A percentile compares a stretch with the other conserved stretches of the same genome.
phyloP scores from a whole-genome alignment of 2,888 invertebrate genomes.

The Eilema griseolum region DNA sequence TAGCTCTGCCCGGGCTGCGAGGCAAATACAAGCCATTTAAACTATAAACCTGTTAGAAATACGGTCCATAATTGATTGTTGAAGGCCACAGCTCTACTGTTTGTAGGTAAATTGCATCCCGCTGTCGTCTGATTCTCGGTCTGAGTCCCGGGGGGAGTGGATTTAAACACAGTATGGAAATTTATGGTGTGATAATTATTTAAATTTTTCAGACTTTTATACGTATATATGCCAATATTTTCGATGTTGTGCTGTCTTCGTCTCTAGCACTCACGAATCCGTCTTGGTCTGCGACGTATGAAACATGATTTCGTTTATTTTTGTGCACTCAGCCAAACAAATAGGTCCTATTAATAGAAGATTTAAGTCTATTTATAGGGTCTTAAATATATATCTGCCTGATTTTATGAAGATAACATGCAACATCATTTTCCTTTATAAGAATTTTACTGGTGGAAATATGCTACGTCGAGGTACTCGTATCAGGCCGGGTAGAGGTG shows the following conservation, averaged over 20 bases:
- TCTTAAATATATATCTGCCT: no score
- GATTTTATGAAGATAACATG: no score
- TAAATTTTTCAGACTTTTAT: neutral
- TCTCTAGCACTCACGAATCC: neutral
- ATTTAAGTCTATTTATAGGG: no score
- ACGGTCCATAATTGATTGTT: slow-evolving; percentile 54
- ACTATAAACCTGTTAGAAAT: slow-evolving; percentile 39
- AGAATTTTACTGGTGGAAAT: no score
- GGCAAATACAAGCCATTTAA: slow-evolving; percentile 43
- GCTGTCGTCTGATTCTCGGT: slow-evolving; percentile 64
- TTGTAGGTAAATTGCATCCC: slow-evolving; percentile 67
- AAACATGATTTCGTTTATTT: neutral
- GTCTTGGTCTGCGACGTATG: neutral
- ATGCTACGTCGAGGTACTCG: no score
- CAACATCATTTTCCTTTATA: no score
- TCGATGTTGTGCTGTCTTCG: neutral
- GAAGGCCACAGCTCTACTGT: slow-evolving; percentile 36
- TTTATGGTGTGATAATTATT: slow-evolving; percentile 19
- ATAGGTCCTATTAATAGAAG: no score
- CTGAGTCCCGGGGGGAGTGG: slow-evolving; percentile 48
- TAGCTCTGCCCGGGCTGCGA: slow-evolving; percentile 54
- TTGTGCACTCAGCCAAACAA: no score
- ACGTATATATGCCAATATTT: neutral
- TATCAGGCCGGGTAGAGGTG: no score
- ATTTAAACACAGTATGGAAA: slow-evolving; percentile 45